Evolutionary conservation across 2,113 vertebrate species (phyloP).

Genomic region (Alouatta palliata): DNA sequence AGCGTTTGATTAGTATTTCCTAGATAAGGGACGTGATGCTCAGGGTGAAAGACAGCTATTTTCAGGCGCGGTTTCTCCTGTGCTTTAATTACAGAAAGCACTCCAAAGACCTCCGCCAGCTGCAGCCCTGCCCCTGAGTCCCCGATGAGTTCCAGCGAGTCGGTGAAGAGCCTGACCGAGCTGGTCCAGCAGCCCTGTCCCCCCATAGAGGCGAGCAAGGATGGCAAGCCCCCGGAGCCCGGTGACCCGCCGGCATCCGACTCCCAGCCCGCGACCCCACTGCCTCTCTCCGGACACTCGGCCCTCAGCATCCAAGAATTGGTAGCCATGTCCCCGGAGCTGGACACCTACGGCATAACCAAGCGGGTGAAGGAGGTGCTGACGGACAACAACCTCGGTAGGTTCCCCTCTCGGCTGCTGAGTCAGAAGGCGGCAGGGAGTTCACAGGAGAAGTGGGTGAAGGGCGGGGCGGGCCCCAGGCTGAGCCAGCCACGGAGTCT

Average conservation of each 20-base stretch:
- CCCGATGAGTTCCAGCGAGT: slow-evolving; percentile 96
- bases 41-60: neutral
- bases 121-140: slow-evolving; percentile 97
- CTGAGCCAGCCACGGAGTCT: neutral
- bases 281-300: slow-evolving; percentile 90
- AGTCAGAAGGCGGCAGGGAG: accelerated
- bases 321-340: slow-evolving; percentile 95
- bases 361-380: slow-evolving; percentile 98
- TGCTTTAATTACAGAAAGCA: slow-evolving; percentile 89
- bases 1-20: neutral
- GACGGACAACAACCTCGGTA: slow-evolving; percentile 97
- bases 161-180: slow-evolving; percentile 92
- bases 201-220: slow-evolving; percentile 88
- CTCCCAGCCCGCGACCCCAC: slow-evolving; percentile 89
- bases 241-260: slow-evolving; percentile 86
- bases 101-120: slow-evolving; percentile 96
- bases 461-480: neutral
- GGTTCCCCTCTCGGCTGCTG: slow-evolving; percentile 38
- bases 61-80: slow-evolving; percentile 33
- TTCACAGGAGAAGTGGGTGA: neutral
- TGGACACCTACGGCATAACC: slow-evolving; percentile 96
- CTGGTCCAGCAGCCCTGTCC: slow-evolving; percentile 90
- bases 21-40: neutral
- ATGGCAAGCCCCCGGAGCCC: slow-evolving; percentile 85
- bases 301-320: slow-evolving; percentile 95